Percentiles rank a stretch among this genome's conserved stretches.
phyloP scores from a whole-genome alignment of 2,888 invertebrate species.

The Calameuta filiformis region DNA sequence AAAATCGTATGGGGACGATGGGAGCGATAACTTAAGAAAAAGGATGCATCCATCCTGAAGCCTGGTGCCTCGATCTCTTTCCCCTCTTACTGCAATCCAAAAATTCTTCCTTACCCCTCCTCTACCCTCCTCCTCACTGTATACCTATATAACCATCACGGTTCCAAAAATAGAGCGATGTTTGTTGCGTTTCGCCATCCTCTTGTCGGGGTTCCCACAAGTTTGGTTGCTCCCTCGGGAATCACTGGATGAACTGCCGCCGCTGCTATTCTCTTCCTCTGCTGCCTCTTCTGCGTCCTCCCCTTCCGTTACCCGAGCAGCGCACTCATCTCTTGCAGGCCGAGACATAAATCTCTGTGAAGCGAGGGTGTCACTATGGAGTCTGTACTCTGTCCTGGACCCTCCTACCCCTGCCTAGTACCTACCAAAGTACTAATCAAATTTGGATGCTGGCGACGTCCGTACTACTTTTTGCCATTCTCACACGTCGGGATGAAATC shows the following conservation, averaged over 20 bases:
- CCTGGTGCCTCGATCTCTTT: constrained; percentile 20
- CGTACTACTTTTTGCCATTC: no score
- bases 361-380: constrained; percentile 14
- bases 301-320: constrained; percentile 15
- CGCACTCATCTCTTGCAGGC: constrained; percentile 21
- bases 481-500: no score
- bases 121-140: constrained; percentile 3
- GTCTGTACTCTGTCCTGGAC: constrained; percentile 37
- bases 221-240: constrained; percentile 42
- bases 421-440: constrained; percentile 51
- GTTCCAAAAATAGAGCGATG: constrained; percentile 46
- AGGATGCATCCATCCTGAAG: constrained; percentile 59
- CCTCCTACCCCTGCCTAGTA: no score
- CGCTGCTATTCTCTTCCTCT: constrained; percentile 32
- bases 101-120: constrained; percentile 10
- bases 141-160: constrained; percentile 13
- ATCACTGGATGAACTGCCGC: constrained; percentile 49
- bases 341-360: constrained; percentile 59
- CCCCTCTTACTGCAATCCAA: background rate
- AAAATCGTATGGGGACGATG: constrained; percentile 32
- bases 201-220: constrained; percentile 21
- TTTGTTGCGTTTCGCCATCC: constrained; percentile 29
- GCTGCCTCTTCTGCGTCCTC: constrained; percentile 28
- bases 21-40: constrained; percentile 59
- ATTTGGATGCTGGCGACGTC: constrained; percentile 38